A percentile compares a stretch with the other conserved stretches of the same genome.
Evolutionary conservation across 1,140 invertebrate species (phyloP).

Genomic region (Atta cephalotes): DNA sequence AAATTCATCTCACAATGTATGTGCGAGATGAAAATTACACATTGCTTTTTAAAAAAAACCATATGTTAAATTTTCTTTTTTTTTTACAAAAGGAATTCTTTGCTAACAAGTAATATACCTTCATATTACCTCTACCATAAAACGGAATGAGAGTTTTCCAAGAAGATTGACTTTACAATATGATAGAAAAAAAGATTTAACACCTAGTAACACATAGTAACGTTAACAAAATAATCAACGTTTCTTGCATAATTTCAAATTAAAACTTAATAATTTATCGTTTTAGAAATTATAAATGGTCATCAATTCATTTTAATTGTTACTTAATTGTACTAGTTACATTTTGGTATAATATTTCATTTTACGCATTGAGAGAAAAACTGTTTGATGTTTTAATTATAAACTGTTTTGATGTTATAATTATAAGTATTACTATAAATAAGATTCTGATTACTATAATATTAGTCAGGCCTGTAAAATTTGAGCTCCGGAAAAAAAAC

Average conservation of each 20-base stretch:
- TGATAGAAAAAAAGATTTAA: constrained; percentile 4
- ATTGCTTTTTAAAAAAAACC: not conserved
- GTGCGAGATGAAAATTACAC: not conserved
- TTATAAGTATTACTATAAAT: no score
- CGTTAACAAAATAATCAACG: not conserved
- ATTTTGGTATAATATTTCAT: not conserved
- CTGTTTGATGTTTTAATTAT: no score
- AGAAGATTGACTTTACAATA: constrained; percentile 37
- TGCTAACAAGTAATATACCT: constrained; percentile 23
- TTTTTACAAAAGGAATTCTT: not conserved
- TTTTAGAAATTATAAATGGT: not conserved
- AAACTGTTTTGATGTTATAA: no score
- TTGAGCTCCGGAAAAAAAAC: no score
- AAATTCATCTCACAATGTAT: not conserved
- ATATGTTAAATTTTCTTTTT: constrained; percentile 16
- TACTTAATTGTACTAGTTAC: not conserved
- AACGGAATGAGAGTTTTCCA: constrained; percentile 28
- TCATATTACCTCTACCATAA: constrained; percentile 28
- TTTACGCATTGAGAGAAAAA: not conserved
- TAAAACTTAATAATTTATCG: not conserved
- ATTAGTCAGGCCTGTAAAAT: no score
- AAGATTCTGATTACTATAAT: no score
- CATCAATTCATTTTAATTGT: not conserved
- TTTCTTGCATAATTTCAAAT: not conserved
- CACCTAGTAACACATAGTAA: not conserved